Percentiles rank a stretch among this genome's conserved stretches.
These are phyloP conservation scores for Watersipora subatra DNA, from an alignment of 1,140 invertebrate species.

Conservation along the genomic window DNA sequence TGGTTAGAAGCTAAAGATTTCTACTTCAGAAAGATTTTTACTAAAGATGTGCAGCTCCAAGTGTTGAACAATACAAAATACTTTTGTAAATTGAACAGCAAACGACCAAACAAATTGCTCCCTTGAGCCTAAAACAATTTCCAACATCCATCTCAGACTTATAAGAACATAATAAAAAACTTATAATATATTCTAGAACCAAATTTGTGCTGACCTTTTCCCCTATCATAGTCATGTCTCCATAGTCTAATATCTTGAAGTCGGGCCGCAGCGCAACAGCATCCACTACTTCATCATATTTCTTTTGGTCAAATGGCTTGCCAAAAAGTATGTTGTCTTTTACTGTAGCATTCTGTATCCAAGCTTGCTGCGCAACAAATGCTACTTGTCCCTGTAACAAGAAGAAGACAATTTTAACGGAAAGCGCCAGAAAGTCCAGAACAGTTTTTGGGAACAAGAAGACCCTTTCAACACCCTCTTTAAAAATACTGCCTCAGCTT, in stretches of 20 bases:
- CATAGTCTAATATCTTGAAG: slow-evolving; percentile 50
- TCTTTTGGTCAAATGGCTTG: slow-evolving; percentile 39
- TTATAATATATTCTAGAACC: background rate
- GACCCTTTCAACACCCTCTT: too few species aligned
- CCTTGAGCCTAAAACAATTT: slow-evolving; percentile 38
- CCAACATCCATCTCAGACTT: too few species aligned
- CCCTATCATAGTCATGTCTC: slow-evolving; percentile 50
- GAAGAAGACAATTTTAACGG: too few species aligned
- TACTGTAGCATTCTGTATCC: slow-evolving; percentile 62
- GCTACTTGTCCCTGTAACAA: slow-evolving; percentile 43
- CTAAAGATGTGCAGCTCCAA: too few species aligned
- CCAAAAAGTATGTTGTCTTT: slow-evolving; percentile 68
- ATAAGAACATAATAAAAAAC: too few species aligned
- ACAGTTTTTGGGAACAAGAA: too few species aligned
- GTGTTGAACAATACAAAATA: too few species aligned
- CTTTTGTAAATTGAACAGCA: too few species aligned
- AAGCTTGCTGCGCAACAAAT: slow-evolving; percentile 69
- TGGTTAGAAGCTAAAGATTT: too few species aligned
- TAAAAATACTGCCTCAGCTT: too few species aligned
- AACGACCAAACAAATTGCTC: slow-evolving; percentile 90
- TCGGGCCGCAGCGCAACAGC: slow-evolving; percentile 51
- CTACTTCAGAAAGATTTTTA: too few species aligned
- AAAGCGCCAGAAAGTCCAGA: too few species aligned
- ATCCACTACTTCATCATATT: slow-evolving; percentile 42
- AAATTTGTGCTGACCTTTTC: slow-evolving; percentile 31